A percentile compares a stretch with the other conserved stretches of the same genome.
Conservation (phyloP, 1,140 invertebrate genomes). For the Agrypnia vestita region DNA sequence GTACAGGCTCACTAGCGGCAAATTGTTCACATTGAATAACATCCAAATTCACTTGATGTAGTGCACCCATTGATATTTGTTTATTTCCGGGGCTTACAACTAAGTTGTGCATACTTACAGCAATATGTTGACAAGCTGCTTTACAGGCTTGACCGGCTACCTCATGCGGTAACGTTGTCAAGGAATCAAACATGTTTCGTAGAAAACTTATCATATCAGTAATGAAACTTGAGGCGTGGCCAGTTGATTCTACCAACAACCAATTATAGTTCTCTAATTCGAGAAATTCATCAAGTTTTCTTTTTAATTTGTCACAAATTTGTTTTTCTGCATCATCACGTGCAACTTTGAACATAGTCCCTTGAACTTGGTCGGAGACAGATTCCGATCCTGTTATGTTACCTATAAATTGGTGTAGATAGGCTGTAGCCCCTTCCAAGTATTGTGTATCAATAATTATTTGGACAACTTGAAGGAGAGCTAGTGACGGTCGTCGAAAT, state of each 20-base stretch:
- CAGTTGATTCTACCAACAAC: constrained; percentile 85
- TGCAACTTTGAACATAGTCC: constrained; percentile 92
- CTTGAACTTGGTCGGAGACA: constrained; percentile 67
- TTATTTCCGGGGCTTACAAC: constrained; percentile 93
- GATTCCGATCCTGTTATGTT: constrained; percentile 91
- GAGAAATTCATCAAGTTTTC: constrained; percentile 97
- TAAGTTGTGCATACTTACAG: constrained; percentile 86
- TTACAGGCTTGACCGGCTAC: constrained; percentile 80
- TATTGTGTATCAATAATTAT: constrained; percentile 99
- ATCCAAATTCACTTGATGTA: constrained; percentile 98
- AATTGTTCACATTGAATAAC: constrained; percentile 98
- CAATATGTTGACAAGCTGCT: constrained; percentile 93
- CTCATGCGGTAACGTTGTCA: constrained; percentile 92
- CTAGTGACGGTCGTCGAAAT: constrained; percentile 91
- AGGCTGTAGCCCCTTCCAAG: constrained; percentile 95
- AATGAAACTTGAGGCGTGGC: constrained; percentile 95
- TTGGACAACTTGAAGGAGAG: constrained; percentile 93
- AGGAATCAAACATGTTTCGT: constrained; percentile 91
- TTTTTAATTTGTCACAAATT: constrained; percentile 94
- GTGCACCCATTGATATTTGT: constrained; percentile 92
- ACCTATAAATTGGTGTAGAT: constrained; percentile 96
- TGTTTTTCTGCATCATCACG: constrained; percentile 97
- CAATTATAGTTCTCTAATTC: constrained; percentile 97
- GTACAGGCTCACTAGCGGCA: constrained; percentile 92
- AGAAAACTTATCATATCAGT: constrained; percentile 97